phyloP scores from a whole-genome alignment of 2,797 vertebrate species.

The Pelodytes ibericus region DNA sequence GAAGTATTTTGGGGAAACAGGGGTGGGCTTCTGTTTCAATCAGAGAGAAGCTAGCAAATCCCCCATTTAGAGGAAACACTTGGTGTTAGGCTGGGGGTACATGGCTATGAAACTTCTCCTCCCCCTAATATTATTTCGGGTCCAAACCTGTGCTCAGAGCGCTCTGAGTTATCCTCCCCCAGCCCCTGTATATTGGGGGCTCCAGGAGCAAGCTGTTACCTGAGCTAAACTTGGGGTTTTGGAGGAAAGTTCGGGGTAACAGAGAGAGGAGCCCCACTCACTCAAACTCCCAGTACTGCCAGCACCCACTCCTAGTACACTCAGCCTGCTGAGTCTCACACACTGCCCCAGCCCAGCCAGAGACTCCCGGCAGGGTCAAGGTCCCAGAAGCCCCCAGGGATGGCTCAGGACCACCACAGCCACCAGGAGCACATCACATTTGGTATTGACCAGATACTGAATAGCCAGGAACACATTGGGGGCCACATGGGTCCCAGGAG shows the following conservation, averaged over 20 bases:
- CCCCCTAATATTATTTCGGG: neutral
- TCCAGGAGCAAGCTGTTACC: neutral
- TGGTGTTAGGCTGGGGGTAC: neutral
- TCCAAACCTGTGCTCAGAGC: neutral
- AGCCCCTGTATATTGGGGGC: neutral
- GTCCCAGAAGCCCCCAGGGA: slow-evolving; percentile 77
- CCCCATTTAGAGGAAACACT: neutral
- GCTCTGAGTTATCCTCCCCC: no score
- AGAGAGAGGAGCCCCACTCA: no score
- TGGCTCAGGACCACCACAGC: slow-evolving; percentile 79
- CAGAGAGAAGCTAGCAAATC: neutral
- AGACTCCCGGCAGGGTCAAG: no score
- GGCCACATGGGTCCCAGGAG: slow-evolving; percentile 78
- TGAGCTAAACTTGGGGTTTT: neutral
- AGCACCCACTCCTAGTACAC: neutral
- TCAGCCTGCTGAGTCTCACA: neutral
- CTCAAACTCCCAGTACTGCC: slow-evolving; percentile 1
- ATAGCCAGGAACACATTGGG: slow-evolving; percentile 82
- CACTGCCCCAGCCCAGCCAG: no score
- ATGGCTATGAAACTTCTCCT: neutral
- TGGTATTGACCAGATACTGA: slow-evolving; percentile 94
- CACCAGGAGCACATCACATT: slow-evolving; percentile 89
- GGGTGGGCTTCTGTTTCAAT: neutral
- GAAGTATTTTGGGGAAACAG: neutral
- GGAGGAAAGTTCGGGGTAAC: no score